A percentile compares a stretch with the other conserved stretches of the same genome.
Conservation (phyloP, 2,888 invertebrate genomes). For the Gerris lacustris region DNA sequence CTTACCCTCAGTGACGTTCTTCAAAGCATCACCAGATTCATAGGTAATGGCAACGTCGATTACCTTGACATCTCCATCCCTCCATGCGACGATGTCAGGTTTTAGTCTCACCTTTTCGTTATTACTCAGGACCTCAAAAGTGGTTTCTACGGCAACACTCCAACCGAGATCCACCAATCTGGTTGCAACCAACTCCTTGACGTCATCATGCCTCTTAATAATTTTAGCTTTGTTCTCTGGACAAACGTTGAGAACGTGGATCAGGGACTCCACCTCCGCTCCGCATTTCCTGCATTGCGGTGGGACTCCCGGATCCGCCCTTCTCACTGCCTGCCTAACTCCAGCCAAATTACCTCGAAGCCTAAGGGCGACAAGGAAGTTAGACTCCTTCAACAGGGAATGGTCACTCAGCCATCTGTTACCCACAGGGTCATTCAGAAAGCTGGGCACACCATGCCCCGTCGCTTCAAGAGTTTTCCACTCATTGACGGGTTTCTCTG, state of each 20-base stretch:
- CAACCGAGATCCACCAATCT: background rate
- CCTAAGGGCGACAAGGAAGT: no score
- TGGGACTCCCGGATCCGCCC: no score
- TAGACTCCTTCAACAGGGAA: no score
- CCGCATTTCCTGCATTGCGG: no score
- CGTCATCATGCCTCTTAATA: no score
- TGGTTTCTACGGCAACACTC: background rate
- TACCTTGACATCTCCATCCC: background rate
- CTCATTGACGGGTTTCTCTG: background rate
- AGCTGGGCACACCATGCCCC: background rate
- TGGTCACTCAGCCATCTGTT: slow-evolving; percentile 11
- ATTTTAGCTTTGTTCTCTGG: no score
- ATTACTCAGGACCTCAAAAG: background rate
- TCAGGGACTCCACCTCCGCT: no score
- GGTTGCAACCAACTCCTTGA: background rate
- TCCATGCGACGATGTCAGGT: background rate
- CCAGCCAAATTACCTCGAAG: no score
- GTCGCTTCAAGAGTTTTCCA: background rate
- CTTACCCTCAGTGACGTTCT: no score
- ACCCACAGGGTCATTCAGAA: slow-evolving; percentile 10
- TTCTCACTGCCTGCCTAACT: no score
- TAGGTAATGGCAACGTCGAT: background rate
- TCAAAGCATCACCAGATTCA: no score
- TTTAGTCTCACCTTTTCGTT: background rate
- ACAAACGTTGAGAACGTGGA: no score